Conservation (phyloP, 2,113 vertebrate genomes). For the Myotis lucifugus region DNA sequence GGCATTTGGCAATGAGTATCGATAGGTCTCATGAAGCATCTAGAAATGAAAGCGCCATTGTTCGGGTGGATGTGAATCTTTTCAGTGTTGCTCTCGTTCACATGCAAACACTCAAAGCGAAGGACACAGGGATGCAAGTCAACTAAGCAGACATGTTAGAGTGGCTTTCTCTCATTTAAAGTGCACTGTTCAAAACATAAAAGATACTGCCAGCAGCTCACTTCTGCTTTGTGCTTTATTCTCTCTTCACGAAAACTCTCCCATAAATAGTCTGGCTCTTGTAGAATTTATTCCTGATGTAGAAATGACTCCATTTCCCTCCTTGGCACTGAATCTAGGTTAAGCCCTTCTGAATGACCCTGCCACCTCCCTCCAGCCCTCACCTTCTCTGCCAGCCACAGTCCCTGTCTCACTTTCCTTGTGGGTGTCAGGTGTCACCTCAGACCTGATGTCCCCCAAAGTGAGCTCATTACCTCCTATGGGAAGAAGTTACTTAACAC, state of each 20-base stretch:
- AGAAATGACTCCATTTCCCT: background rate
- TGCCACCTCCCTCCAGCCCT: background rate
- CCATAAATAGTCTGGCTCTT: background rate
- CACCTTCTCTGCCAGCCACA: background rate
- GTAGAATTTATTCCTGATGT: background rate
- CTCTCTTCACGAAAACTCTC: background rate
- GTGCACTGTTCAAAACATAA: background rate
- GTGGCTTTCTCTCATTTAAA: slow-evolving; percentile 4
- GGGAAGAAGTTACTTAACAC: background rate
- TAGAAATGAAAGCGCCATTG: slow-evolving; percentile 13
- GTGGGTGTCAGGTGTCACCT: background rate
- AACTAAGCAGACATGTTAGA: background rate
- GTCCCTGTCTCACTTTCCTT: background rate
- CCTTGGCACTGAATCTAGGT: background rate
- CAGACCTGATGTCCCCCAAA: background rate
- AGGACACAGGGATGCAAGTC: background rate
- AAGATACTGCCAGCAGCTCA: background rate
- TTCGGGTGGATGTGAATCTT: background rate
- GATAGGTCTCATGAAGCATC: slow-evolving; percentile 1
- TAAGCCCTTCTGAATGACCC: background rate
- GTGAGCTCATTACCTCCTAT: background rate
- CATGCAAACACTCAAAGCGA: background rate
- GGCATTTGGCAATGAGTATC: background rate
- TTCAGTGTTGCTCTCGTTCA: background rate
- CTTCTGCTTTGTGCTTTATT: background rate